A percentile compares a stretch with the other conserved stretches of the same genome.
These are phyloP conservation scores for Trididemnum clinides DNA, from an alignment of 23 tunicate genomes.

Conservation along the genomic window DNA sequence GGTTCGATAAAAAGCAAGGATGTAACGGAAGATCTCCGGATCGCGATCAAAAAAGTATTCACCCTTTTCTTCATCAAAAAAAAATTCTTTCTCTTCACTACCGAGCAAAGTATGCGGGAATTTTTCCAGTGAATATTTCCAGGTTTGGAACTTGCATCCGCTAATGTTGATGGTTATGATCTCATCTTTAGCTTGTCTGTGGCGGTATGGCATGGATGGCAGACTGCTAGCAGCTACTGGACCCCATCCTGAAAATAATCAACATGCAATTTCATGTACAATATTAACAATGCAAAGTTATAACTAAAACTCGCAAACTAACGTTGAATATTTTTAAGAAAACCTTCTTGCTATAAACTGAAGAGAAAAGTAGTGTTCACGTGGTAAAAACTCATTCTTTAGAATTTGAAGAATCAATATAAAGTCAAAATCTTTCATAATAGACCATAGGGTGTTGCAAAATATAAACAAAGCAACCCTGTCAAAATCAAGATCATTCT, in stretches of 20 bases:
- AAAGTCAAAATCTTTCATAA: too few relatives aligned
- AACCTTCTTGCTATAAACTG: too few relatives aligned
- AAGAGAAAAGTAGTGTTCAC: too few relatives aligned
- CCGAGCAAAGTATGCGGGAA: conserved; percentile 93
- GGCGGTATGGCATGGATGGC: conserved; percentile 54
- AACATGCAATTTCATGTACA: too few relatives aligned
- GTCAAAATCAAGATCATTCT: too few relatives aligned
- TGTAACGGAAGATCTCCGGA: conserved; percentile 95
- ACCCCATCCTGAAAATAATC: conserved; percentile 81
- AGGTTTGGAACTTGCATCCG: conserved; percentile 75
- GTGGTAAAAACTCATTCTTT: too few relatives aligned
- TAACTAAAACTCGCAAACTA: too few relatives aligned
- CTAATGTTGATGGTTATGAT: conserved; percentile 76
- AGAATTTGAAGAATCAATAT: too few relatives aligned
- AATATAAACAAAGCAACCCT: too few relatives aligned
- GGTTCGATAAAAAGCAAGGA: conserved; percentile 86
- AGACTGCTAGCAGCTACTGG: conserved; percentile 72
- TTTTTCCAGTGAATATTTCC: conserved; percentile 88
- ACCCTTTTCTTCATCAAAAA: conserved; percentile 78
- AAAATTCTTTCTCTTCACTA: conserved; percentile 89
- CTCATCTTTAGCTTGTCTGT: conserved; percentile 56
- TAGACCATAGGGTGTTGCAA: too few relatives aligned
- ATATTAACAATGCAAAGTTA: too few relatives aligned
- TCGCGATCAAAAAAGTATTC: conserved; percentile 98
- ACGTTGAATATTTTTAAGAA: too few relatives aligned